These are phyloP conservation scores for Lepetodrilus schrolli DNA, from an alignment of 2,888 invertebrate species.

Conservation along the genomic window DNA sequence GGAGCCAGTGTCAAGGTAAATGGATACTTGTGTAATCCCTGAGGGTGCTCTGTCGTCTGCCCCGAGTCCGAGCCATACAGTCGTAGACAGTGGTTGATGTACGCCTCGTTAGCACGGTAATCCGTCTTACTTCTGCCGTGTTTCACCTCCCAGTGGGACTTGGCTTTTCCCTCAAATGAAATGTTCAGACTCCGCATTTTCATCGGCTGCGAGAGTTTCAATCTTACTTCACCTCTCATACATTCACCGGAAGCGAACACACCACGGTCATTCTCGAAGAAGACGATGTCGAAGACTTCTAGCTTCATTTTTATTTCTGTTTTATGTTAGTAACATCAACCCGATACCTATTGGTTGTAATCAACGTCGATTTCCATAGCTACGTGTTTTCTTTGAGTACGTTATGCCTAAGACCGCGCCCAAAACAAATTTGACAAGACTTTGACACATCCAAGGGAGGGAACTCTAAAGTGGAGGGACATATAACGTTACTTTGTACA, in stretches of 20 bases:
- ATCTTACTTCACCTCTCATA: conserved; percentile 52
- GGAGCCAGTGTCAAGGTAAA: conserved; percentile 65
- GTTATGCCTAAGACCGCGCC: too few species aligned
- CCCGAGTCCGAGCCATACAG: conserved; percentile 52
- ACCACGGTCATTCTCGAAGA: conserved; percentile 57
- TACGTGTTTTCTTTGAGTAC: too few species aligned
- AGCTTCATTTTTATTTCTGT: conserved; percentile 51
- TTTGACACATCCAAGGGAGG: too few species aligned
- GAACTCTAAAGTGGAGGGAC: too few species aligned
- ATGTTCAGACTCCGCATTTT: conserved; percentile 62
- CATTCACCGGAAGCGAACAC: conserved; percentile 53
- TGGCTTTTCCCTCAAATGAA: conserved; percentile 60
- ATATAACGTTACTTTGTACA: too few species aligned
- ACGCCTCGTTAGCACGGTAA: conserved; percentile 61
- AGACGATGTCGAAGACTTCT: conserved; percentile 55
- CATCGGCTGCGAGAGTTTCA: conserved; percentile 55
- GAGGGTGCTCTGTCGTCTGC: conserved; percentile 48
- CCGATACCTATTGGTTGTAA: background rate
- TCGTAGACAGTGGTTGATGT: conserved; percentile 56
- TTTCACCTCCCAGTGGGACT: conserved; percentile 64
- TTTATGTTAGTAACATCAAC: background rate
- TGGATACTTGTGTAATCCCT: conserved; percentile 59
- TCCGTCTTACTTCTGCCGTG: conserved; percentile 59
- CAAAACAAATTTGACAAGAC: too few species aligned
- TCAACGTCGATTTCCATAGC: too few species aligned